Percentiles rank a stretch among this genome's conserved stretches.
phyloP scores from a whole-genome alignment of 1,140 invertebrate genomes.

The Caenorhabditis brenneri region DNA sequence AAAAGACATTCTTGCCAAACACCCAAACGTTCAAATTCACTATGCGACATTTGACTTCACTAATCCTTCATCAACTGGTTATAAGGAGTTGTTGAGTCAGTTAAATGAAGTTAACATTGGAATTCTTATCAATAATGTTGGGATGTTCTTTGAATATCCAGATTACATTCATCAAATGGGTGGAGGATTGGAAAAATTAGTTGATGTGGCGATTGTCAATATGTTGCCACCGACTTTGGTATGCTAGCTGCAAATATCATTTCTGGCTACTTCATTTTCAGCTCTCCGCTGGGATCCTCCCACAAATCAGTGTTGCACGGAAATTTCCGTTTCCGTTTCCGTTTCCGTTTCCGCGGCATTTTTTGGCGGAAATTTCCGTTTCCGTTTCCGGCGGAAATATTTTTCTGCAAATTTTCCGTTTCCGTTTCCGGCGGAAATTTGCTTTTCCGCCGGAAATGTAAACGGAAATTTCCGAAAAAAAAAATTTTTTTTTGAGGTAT shows the following conservation, averaged over 20 bases:
- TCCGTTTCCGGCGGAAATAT: too few relatives aligned
- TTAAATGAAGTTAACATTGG: conserved; percentile 64
- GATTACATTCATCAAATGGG: conserved; percentile 61
- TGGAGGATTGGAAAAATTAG: conserved; percentile 62
- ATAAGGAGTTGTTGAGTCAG: conserved; percentile 54
- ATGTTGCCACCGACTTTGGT: conserved; percentile 52
- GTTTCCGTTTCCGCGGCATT: too few relatives aligned
- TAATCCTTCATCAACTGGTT: conserved; percentile 54
- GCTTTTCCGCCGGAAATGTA: too few relatives aligned
- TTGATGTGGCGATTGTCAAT: conserved; percentile 62
- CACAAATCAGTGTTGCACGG: too few relatives aligned
- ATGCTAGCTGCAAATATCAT: not conserved
- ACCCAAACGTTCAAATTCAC: conserved; percentile 55
- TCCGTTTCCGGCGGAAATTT: too few relatives aligned
- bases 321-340: too few relatives aligned
- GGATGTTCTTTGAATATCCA: conserved; percentile 68
- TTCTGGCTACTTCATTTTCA: too few relatives aligned
- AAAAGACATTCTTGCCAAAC: conserved; percentile 54
- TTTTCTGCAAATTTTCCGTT: too few relatives aligned
- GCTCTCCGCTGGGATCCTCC: conserved; percentile 57
- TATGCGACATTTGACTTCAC: conserved; percentile 65
- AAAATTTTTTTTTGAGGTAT: too few relatives aligned
- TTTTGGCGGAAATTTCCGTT: too few relatives aligned
- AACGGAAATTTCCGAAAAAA: too few relatives aligned
- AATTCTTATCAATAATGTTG: conserved; percentile 69